Evolutionary conservation across 2,113 vertebrate genomes (phyloP), one percentile per base, ranked within the genome.

Genomic region (Brienomyrus longianalis): DNA sequence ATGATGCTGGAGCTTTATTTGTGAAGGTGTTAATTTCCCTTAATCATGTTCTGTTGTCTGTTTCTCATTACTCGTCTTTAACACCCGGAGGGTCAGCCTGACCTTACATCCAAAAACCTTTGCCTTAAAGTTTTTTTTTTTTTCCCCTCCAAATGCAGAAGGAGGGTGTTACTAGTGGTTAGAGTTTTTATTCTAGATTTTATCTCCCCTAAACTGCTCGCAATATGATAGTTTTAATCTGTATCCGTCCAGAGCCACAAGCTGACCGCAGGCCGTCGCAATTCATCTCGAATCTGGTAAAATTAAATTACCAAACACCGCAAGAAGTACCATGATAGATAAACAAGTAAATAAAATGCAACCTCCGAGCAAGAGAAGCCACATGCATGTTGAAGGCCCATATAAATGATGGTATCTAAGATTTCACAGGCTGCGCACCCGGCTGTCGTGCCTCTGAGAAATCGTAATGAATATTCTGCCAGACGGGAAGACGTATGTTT

Each of bases 181-280:
- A 77, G 13, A 19, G 15, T 77, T 77, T 77, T 7, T 77, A 77
- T 77, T 77, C 74, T 39, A 80, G 74, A 80, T 80, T 43, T 80
- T 80, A 80, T 80, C 74, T 80, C 74, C 5, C 6, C 74, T 80
- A 80, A 80, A 80, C 74, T 80, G 17, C 35, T 80, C 43, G 74
- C 74, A 80, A 80, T 80, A 80, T 80, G 74, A 80, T 80, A 80
- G 31, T 80, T 80, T 80, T 80, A 80, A 80, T 80, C 13, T 80
- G 74, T 19, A 80, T 39, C 74, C 10, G 74, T 35, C 35, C 74
- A 80, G 35, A 80, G 74, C 35, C 35, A 43, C 74, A 7, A 19
- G 1, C 74, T 80, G 35, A 17, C n/a, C 74, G 5, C 31, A 80
- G 74, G 74, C 74, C 31, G 62, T 70, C 62, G 2, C n/a, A 70